Base-by-base conservation (phyloP, 2,113 vertebrate species). In the Smithornis capensis region DNA sequence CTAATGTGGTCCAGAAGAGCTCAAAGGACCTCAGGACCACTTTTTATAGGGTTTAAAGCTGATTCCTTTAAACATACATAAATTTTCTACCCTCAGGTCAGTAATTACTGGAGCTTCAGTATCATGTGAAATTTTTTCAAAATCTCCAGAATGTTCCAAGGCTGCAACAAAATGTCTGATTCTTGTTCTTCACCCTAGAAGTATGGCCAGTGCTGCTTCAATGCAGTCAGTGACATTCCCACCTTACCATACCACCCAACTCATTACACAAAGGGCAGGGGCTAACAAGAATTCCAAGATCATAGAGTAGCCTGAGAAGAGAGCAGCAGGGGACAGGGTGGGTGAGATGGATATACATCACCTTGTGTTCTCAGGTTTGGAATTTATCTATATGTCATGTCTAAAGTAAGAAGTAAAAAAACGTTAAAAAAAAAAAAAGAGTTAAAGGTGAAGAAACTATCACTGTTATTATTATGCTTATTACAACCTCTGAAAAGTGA, bases 311-410 rank as follows among this genome's bases (percentile, higher is more conserved):
- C 14, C 45, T 52, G 19, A 70, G 49, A 21, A 47, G 42, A 79
- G 45, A 29, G 19, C 23, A 45, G 22, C 6, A 15, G 44, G 11
- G 6, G 14, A 15, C 38, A 14, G 12, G 22, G 4, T 55, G 10
- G 25, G 33, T 47, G 19, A 6, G 24, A 6, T n/a, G 12, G 24
- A 19, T 25, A 25, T 8, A 35, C 5, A 25, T 40, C 0, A 0
- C 4, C 35, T 18, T 18, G 40, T 25, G 28, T 35, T 70, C 40
- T 83, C 23, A 2, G 4, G n/a, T 84, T 75, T 81, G 69, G 47
- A 89, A 64, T 84, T 87, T 82, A 47, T 45, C 60, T 21, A 55
- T 47, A 84, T 42, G 21, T 63, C 50, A 63, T 60, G 29, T 49
- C 16, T 11, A 75, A 87, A 89, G 23, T 37, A 57, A 80, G 53